Percentiles rank a stretch among this genome's conserved stretches.
Evolutionary conservation across 2,888 invertebrate genomes (phyloP).

Genomic region (Cremastinae sp.): DNA sequence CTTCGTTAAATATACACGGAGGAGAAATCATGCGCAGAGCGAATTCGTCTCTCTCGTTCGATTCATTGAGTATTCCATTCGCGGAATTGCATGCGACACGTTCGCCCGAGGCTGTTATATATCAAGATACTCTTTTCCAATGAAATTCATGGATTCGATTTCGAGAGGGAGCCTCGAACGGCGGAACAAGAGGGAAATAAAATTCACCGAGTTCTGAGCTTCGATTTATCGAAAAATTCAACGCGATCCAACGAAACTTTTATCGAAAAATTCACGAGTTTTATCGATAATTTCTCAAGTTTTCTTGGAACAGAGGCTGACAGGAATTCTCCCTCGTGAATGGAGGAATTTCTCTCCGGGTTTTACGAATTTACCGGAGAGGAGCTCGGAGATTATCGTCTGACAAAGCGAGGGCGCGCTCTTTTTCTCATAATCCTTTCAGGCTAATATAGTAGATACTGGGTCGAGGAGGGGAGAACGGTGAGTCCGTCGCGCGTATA

Average conservation of each 20-base stretch:
- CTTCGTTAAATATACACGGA: conserved; percentile 59
- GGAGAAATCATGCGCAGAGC: conserved; percentile 42
- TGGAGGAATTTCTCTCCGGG: conserved; percentile 35
- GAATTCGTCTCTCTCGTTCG: conserved; percentile 68
- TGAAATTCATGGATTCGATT: conserved; percentile 67
- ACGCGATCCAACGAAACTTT: background rate
- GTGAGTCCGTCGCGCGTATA: background rate
- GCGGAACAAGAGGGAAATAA: background rate
- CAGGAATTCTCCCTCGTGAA: conserved; percentile 46
- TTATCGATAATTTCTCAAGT: conserved; percentile 4
- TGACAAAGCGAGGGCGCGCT: conserved; percentile 62
- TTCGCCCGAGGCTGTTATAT: conserved; percentile 59
- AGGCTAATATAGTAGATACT: conserved; percentile 32
- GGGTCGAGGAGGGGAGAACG: conserved; percentile 1
- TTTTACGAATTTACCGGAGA: conserved; percentile 60
- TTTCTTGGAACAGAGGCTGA: conserved; percentile 20
- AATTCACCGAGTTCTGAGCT: background rate
- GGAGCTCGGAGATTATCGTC: conserved; percentile 66
- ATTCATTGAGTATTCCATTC: conserved; percentile 72
- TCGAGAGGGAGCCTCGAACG: conserved; percentile 45
- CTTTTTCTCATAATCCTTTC: conserved; percentile 70
- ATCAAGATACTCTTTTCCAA: conserved; percentile 45
- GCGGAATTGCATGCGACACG: conserved; percentile 67
- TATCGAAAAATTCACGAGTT: conserved; percentile 25
- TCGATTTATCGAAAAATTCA: background rate